phyloP scores from a whole-genome alignment of 2,888 invertebrate species.

The Campoplex nolae region DNA sequence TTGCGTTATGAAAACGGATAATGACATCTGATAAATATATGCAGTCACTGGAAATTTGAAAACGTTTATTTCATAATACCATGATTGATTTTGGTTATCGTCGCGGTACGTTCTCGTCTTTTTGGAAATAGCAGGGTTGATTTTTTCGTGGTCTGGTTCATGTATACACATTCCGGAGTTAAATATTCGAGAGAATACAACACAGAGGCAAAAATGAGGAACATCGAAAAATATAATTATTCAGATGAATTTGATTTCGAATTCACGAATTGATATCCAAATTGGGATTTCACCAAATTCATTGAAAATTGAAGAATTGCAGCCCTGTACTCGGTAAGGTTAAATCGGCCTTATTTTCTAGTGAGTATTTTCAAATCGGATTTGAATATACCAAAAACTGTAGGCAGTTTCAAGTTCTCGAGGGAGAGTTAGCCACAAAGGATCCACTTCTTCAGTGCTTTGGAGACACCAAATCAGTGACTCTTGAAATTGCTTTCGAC shows the following conservation, averaged over 20 bases:
- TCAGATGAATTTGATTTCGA: no score
- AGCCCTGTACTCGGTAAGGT: no score
- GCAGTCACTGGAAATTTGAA: constrained; percentile 13
- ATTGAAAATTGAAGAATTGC: no score
- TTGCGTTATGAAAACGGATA: not conserved
- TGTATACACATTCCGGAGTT: not conserved
- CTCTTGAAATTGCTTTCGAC: constrained; percentile 71
- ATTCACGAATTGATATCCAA: no score
- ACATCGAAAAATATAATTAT: no score
- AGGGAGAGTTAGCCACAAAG: constrained; percentile 33
- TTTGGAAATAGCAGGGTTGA: not conserved
- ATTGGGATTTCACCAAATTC: no score
- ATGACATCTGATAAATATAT: constrained; percentile 21
- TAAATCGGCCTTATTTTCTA: no score
- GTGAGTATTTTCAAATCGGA: not conserved
- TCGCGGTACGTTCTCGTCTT: not conserved
- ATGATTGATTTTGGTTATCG: not conserved
- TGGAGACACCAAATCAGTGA: constrained; percentile 62
- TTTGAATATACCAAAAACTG: not conserved
- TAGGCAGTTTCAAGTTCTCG: constrained; percentile 17
- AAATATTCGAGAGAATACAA: not conserved
- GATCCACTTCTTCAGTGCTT: constrained; percentile 35
- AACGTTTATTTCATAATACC: constrained; percentile 27
- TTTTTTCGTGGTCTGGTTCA: not conserved
- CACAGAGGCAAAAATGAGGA: not conserved